Evolutionary conservation across 2,797 vertebrate genomes (phyloP), one percentile per base, ranked within the genome.

Genomic region (Argentina silus): DNA sequence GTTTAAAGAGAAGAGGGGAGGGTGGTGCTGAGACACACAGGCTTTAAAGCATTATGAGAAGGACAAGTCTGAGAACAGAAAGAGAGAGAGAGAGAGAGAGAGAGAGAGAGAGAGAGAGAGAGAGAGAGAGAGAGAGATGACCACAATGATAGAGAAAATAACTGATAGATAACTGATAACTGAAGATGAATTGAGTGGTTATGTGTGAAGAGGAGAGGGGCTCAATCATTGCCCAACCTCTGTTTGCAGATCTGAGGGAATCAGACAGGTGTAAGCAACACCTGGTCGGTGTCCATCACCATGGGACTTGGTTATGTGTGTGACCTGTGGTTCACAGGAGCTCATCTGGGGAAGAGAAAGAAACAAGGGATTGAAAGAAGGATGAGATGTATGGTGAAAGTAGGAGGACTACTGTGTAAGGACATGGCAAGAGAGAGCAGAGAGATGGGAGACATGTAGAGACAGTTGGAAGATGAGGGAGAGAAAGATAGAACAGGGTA

Each of bases 301-400:
- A 53, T 4, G 27, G n/a, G n/a, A n/a, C n/a, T n/a, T n/a, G n/a
- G 27, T 36, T 1, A 36, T 36, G 27, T 36, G 1, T 1, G 27
- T 36, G 27, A 36, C 27, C 27, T 36, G 27, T 36, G 27, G 27
- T 4, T 36, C 27, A 36, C 27, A 36, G 27, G 27, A 36, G 27
- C 27, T 36, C 27, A 36, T 4, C n/a, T n/a, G 79, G 19, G 77
- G 66, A 72, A 61, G 60, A 76, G 51, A 70, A 69, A 72, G 48
- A 9, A 21, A 61, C 5, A 45, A 17, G 67, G 70, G 14, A 8
- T 69, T 76, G 78, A 78, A 59, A 8, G 7, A 11, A 57, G 27
- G 27, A 36, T 36, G 27, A 36, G 27, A 36, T 36, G 27, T 36
- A 36, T 36, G 27, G 27, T 36, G 27, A 4, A 36, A 36, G 27